A percentile compares a stretch with the other conserved stretches of the same genome.
Conservation (phyloP, 2,797 vertebrate species). For the Mus spretus region DNA sequence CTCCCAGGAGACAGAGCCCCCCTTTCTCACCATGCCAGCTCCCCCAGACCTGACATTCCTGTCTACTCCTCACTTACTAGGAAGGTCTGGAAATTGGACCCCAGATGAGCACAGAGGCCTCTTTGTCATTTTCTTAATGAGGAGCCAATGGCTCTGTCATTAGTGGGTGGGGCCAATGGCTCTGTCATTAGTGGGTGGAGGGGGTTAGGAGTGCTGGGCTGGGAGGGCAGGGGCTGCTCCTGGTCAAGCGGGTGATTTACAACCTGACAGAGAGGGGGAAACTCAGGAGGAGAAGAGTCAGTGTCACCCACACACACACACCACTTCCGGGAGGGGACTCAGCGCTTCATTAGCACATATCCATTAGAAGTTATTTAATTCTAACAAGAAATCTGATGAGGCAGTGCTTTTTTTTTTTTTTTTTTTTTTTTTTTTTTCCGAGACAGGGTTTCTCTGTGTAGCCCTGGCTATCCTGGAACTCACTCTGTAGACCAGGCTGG, state of each 20-base stretch:
- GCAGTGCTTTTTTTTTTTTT: too few species aligned
- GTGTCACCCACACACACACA: neutral
- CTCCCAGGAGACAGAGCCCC: neutral
- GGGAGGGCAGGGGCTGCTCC: constrained; percentile 10
- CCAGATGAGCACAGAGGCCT: constrained; percentile 34
- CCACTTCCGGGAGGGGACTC: neutral
- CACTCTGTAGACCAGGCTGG: too few species aligned
- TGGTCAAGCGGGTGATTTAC: constrained; percentile 71
- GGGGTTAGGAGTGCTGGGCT: neutral
- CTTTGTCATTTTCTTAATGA: constrained; percentile 78
- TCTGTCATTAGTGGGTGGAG: constrained; percentile 75
- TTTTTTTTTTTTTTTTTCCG: too few species aligned
- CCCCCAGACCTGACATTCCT: neutral
- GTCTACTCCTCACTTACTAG: neutral
- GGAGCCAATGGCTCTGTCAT: constrained; percentile 80
- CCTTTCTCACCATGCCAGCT: neutral
- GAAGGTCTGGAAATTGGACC: constrained; percentile 48
- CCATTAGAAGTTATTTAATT: neutral
- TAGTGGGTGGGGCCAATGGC: constrained; percentile 77
- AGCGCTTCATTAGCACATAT: neutral
- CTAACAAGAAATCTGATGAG: neutral
- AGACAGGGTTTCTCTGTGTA: too few species aligned
- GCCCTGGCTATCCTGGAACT: too few species aligned
- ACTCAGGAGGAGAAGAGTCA: neutral
- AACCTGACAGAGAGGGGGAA: neutral